Evolutionary conservation across 2,113 vertebrate species (phyloP).

Genomic region (Corvus hawaiiensis): DNA sequence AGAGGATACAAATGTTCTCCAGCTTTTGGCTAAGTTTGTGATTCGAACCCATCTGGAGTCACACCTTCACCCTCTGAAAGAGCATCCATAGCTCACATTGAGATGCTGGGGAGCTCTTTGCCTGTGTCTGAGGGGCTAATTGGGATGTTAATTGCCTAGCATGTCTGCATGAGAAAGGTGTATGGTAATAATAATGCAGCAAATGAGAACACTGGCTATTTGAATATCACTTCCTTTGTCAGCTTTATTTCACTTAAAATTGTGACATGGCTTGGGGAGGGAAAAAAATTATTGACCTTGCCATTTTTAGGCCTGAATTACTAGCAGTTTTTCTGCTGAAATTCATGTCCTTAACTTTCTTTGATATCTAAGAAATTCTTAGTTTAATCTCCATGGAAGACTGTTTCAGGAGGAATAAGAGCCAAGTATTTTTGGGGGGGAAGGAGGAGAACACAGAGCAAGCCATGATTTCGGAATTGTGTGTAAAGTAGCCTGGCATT

Average conservation of each 20-base stretch:
- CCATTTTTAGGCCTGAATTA: background rate
- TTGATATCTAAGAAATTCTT: background rate
- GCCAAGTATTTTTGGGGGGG: background rate
- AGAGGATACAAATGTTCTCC: background rate
- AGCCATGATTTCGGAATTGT: background rate
- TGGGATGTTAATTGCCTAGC: background rate
- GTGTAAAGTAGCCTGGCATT: conserved; percentile 17
- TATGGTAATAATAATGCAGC: background rate
- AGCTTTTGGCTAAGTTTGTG: background rate
- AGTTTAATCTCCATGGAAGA: background rate
- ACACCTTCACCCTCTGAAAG: background rate
- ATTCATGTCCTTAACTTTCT: background rate
- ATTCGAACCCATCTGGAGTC: background rate
- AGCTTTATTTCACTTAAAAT: conserved; percentile 46
- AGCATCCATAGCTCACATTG: background rate
- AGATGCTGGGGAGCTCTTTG: background rate
- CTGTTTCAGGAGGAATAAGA: background rate
- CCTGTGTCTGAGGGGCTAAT: background rate
- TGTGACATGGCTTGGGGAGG: conserved; percentile 28
- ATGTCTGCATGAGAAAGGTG: background rate
- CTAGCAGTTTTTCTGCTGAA: background rate
- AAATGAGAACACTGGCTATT: conserved; percentile 14
- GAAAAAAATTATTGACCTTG: conserved; percentile 25
- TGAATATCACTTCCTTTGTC: conserved; percentile 24
- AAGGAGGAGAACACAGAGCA: background rate